Evolutionary conservation across 2,888 invertebrate genomes (phyloP), one percentile per base, ranked within the genome.

Genomic region (Apantesis nais): DNA sequence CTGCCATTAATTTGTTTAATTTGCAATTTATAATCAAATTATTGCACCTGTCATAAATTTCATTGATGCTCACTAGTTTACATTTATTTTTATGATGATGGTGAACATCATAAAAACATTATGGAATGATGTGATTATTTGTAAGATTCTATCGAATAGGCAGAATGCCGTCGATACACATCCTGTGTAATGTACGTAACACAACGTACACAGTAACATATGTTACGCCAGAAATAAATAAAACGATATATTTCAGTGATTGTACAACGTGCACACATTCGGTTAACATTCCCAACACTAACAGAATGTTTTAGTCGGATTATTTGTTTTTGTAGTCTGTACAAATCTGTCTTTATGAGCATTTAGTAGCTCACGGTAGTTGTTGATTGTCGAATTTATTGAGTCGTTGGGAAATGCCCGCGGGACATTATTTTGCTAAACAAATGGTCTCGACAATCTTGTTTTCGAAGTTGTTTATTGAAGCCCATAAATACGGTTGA

Each of bases 151-250:
- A 8, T 25, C 3, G 44, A 11, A 1, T 78, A 81, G 83, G 79
- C 75, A 75, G 37, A 73, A 76, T 77, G 72, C 69, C 22, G 22
- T n/a, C 34, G 37, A 8, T 60, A 31, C 48, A 55, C 65, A 67
- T 70, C 72, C 68, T 64, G 71, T 67, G 64, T 41, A 22, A 29
- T 34, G 48, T 48, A 55, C 66, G 29, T 52, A n/a, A 39, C 19
- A 78, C 73, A 73, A 77, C 67, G 80, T 84, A 83, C 82, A 85
- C 83, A 77, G 78, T 78, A 77, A 84, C 87, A 84, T 85, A 85
- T 86, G 89, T 86, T 83, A 74, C 73, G 78, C 80, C 75, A 76
- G 73, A 83, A 83, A 82, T 82, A 82, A 83, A 83, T 82, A 81
- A 78, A 76, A 79, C 73, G 76, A 83, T 83, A 79, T 77, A 81